Conservation (phyloP, 2,888 invertebrate species). For the Gortyna flavago region DNA sequence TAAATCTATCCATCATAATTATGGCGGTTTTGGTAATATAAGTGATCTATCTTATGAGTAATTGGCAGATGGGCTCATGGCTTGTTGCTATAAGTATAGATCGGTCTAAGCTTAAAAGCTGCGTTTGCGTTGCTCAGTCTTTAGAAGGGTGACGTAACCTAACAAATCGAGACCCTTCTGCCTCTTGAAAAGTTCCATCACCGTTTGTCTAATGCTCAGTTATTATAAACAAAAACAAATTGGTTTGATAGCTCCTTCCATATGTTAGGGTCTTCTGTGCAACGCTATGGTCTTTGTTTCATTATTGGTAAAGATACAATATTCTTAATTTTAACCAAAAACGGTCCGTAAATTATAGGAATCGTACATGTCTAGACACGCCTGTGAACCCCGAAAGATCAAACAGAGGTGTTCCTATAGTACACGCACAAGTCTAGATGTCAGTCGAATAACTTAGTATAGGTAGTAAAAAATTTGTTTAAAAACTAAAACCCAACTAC, state of each 20-base stretch:
- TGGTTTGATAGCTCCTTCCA: no score
- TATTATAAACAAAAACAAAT: no score
- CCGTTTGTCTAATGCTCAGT: not conserved
- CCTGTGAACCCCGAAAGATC: not conserved
- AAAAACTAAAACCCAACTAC: no score
- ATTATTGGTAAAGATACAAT: no score
- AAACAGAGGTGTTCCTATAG: not conserved
- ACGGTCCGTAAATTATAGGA: no score
- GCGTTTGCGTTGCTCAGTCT: not conserved
- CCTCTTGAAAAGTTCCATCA: not conserved
- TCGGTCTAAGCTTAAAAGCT: not conserved
- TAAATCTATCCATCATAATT: constrained; percentile 49
- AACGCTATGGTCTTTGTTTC: no score
- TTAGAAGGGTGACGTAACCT: no score
- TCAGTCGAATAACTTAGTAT: not conserved
- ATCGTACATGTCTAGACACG: not conserved
- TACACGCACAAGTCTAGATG: not conserved
- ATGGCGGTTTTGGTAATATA: constrained; percentile 33
- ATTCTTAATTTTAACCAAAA: no score
- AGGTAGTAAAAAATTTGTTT: no score
- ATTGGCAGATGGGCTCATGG: not conserved
- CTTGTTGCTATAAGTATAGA: not conserved
- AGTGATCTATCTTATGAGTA: constrained; percentile 21
- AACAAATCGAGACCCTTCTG: not conserved
- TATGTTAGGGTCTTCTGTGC: no score